Evolutionary conservation across 1,140 invertebrate species (phyloP).

Genomic region (Drosophila micromelanica): DNA sequence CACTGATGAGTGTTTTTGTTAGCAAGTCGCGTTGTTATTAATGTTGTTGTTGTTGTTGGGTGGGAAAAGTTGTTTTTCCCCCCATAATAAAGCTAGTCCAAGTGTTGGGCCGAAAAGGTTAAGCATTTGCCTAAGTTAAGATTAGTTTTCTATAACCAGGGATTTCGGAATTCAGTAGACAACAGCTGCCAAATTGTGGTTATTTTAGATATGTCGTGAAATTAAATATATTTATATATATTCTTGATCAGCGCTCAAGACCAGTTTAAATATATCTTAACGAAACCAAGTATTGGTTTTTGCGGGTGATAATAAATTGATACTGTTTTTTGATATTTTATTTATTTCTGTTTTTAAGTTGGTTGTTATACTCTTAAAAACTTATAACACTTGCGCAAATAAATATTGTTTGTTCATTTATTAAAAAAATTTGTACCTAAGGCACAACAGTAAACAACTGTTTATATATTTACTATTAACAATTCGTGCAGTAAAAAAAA

Average conservation of each 20-base stretch:
- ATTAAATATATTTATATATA: no score
- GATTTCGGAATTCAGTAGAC: no score
- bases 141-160: no score
- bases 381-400: conserved; percentile 43
- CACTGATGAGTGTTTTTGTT: conserved; percentile 31
- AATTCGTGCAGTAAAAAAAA: background rate
- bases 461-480: conserved; percentile 28
- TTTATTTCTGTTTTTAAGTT: conserved; percentile 3
- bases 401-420: conserved; percentile 38
- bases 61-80: conserved; percentile 18
- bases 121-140: no score
- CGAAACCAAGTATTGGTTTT: no score
- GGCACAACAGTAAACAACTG: conserved; percentile 22
- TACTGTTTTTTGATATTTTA: background rate
- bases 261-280: no score
- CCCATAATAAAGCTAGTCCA: no score
- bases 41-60: background rate
- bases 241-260: no score
- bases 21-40: background rate
- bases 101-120: no score
- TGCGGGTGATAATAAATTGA: no score
- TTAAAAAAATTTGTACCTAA: conserved; percentile 20
- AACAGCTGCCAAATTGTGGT: no score
- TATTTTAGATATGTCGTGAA: no score
- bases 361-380: background rate